Base-by-base conservation (phyloP, 2,113 vertebrate species). In the Sapayoa aenigma region DNA sequence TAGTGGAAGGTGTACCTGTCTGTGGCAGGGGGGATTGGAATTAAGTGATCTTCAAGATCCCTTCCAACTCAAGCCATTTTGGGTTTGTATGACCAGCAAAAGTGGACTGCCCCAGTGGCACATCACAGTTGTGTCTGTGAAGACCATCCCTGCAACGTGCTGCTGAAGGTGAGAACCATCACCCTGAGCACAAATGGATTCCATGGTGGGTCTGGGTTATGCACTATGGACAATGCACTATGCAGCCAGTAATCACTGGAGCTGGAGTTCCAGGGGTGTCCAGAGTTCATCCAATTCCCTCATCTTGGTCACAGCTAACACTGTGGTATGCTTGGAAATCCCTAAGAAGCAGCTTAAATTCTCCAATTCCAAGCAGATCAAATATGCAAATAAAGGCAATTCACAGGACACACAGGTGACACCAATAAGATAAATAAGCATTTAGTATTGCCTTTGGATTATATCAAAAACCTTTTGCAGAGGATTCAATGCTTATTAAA, bases 1-100 rank as follows among this genome's bases (percentile, higher is more conserved):
- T 0, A 1, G 18, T 13, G 76, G 19, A 1, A 65, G 3, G 2
- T 65, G 50, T 28, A 27, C 18, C 50, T 80, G 35, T 9, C 25
- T 28, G 4, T 27, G 58, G 25, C 14, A 65, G 21, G 30, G 21
- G 30, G 6, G n/a, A n/a, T n/a, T 35, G 21, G 12, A 6, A 42
- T 3, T 4, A 0, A 27, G 23, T 19, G 59, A 23, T 1, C 4
- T 50, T 58, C 33, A 50, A 37, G 27, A 8, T 81, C 44, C 25
- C 7, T 81, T 33, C 42, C 49, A 33, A n/a, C 50, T 11, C 86
- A 37, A 73, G 37, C 14, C 21, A 19, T 31, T 9, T 10, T 5
- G 25, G 18, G 31, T 4, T 14, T 11, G 33, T 7, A 0, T 1
- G 12, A 39, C 6, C 19, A 72, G 44, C 39, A 79, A 25, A 52